These are phyloP conservation scores for Cercopithecus diana DNA, from an alignment of 2,797 vertebrate genomes.

Conservation along the genomic window DNA sequence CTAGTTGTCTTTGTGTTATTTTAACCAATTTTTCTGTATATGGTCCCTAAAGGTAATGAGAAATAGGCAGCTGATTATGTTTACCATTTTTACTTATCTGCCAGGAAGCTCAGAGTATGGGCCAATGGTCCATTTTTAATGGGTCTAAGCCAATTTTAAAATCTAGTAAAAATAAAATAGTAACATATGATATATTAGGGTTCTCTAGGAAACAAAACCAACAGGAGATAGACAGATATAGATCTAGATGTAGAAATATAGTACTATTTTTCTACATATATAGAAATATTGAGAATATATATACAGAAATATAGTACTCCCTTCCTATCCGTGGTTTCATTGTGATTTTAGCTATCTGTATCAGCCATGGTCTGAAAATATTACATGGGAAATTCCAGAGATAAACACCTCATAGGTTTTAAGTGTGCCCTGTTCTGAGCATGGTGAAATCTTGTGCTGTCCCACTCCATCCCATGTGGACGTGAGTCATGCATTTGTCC, in stretches of 20 bases:
- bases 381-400: background rate
- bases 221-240: background rate
- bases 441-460: background rate
- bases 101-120: slow-evolving; percentile 3
- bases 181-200: background rate
- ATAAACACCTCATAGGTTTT: background rate
- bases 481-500: background rate
- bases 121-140: background rate
- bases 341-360: background rate
- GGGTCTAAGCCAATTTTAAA: background rate
- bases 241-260: background rate
- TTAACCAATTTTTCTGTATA: background rate
- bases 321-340: background rate
- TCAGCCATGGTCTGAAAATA: background rate
- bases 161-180: background rate
- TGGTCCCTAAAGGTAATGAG: background rate
- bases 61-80: background rate
- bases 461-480: background rate
- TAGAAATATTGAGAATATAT: background rate
- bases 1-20: background rate
- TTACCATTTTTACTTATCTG: background rate
- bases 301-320: background rate
- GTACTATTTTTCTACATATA: too few species aligned
- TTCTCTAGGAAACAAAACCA: background rate
- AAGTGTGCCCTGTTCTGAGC: background rate